phyloP scores from a whole-genome alignment of 2,113 vertebrate species.

The Elgaria multicarinata region DNA sequence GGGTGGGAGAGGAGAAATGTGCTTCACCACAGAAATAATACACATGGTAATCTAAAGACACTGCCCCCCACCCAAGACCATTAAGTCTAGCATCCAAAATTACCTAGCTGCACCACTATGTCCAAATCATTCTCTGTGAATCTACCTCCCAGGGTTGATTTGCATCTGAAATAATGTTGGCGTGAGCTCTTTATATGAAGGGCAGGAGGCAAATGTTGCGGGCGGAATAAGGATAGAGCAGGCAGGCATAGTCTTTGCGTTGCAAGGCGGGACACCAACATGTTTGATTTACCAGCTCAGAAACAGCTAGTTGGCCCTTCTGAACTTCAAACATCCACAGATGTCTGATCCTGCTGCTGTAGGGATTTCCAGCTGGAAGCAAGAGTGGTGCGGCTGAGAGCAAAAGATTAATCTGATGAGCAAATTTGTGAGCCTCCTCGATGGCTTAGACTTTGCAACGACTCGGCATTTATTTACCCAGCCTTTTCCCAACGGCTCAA shows the following conservation, averaged over 20 bases:
- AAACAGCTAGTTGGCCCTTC: not conserved
- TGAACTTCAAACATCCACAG: slow-evolving; percentile 3
- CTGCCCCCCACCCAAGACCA: no score
- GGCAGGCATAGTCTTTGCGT: not conserved
- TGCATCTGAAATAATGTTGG: not conserved
- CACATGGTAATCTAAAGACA: no score
- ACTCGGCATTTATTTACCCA: not conserved
- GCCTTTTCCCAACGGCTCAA: not conserved
- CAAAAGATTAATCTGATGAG: not conserved
- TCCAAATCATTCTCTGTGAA: not conserved
- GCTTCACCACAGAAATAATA: no score
- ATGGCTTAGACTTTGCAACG: not conserved
- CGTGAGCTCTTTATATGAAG: no score
- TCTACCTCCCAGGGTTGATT: not conserved
- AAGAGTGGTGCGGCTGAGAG: not conserved
- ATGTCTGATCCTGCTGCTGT: not conserved
- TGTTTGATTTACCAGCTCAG: not conserved
- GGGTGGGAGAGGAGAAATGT: no score
- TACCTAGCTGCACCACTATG: no score
- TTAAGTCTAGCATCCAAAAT: no score
- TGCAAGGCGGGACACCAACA: not conserved
- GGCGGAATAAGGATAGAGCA: no score
- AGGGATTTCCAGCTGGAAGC: not conserved
- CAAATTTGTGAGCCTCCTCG: not conserved
- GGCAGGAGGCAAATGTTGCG: not conserved